Percentiles rank a stretch among this genome's conserved stretches.
phyloP scores from a whole-genome alignment of 2,888 invertebrate genomes.

The Mythimna vitellina region DNA sequence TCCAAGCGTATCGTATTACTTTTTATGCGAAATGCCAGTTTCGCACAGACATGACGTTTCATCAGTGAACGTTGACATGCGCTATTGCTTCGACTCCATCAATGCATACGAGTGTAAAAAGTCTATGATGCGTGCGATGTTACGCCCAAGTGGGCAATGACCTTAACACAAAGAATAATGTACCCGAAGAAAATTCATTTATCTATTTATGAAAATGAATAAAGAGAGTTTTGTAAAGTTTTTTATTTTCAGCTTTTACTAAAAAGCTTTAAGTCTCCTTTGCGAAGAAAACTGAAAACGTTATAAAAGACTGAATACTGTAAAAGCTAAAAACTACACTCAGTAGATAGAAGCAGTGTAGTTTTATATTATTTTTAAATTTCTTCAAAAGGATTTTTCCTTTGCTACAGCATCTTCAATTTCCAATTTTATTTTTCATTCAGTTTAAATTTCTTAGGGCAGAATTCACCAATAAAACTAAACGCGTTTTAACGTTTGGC shows the following conservation, averaged over 20 bases:
- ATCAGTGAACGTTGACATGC: constrained; percentile 48
- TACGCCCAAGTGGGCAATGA: constrained; percentile 43
- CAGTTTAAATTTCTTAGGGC: constrained; percentile 43
- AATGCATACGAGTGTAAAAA: constrained; percentile 52
- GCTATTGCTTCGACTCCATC: constrained; percentile 46
- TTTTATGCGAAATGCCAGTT: constrained; percentile 47
- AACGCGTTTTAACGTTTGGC: no score
- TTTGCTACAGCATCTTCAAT: constrained; percentile 30
- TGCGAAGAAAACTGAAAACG: neutral
- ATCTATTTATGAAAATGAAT: constrained; percentile 33
- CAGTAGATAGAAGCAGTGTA: constrained; percentile 26
- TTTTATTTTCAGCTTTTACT: constrained; percentile 25
- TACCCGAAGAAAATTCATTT: constrained; percentile 20
- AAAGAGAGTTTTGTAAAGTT: constrained; percentile 4
- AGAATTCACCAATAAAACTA: no score
- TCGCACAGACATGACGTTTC: constrained; percentile 50
- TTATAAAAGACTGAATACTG: no score
- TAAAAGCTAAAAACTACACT: constrained; percentile 2
- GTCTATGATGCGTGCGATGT: constrained; percentile 40
- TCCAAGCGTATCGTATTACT: constrained; percentile 45
- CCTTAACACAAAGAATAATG: constrained; percentile 36
- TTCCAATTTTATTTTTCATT: constrained; percentile 45
- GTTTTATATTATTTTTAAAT: constrained; percentile 62
- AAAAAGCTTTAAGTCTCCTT: constrained; percentile 36
- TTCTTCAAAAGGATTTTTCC: constrained; percentile 46